Conservation (phyloP, 2,113 vertebrate genomes). For the Phodopus roborovskii region DNA sequence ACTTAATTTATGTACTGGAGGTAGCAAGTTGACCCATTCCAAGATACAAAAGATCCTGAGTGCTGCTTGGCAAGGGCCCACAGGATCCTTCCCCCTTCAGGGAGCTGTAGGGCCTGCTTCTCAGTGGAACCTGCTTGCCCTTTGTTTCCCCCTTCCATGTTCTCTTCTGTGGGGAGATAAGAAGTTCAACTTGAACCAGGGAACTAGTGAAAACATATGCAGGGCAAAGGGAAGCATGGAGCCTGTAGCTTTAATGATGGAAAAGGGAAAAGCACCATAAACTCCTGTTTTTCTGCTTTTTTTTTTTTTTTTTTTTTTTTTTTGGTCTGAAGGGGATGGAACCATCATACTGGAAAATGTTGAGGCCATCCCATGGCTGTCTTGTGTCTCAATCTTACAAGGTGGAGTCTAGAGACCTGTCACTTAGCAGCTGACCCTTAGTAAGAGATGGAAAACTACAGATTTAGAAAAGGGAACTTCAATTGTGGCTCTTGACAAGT, state of each 20-base stretch:
- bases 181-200: background rate
- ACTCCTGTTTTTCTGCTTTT: background rate
- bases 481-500: background rate
- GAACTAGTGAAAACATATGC: background rate
- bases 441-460: background rate
- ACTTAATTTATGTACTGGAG: background rate
- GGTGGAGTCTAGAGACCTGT: background rate
- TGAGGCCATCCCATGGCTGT: accelerated
- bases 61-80: background rate
- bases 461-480: background rate
- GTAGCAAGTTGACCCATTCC: background rate
- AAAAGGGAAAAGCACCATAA: background rate
- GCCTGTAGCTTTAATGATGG: background rate
- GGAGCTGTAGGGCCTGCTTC: background rate
- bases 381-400: background rate
- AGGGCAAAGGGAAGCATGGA: background rate
- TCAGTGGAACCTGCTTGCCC: background rate
- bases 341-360: background rate
- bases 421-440: background rate
- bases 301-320: background rate
- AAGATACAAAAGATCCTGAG: background rate
- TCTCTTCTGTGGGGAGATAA: background rate
- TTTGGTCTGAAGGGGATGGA: background rate
- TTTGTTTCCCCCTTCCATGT: background rate
- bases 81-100: background rate